These are phyloP conservation scores for Lepisosteus osseus DNA, from an alignment of 2,113 vertebrate genomes.

Conservation along the genomic window DNA sequence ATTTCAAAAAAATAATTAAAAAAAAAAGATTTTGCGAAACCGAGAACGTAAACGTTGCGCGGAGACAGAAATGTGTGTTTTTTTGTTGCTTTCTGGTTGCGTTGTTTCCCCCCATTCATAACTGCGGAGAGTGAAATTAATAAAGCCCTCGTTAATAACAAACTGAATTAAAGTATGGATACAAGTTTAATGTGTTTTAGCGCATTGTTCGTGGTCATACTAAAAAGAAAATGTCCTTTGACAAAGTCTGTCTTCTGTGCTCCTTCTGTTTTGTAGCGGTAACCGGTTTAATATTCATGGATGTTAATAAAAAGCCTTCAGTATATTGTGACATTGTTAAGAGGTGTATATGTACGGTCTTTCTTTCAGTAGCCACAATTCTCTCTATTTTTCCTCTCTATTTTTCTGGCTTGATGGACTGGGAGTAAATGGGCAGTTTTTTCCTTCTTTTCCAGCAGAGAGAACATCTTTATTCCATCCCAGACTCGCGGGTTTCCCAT, in stretches of 20 bases:
- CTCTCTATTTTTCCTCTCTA: slow-evolving; percentile 72
- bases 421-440: slow-evolving; percentile 80
- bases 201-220: slow-evolving; percentile 31
- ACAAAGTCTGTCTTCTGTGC: slow-evolving; percentile 68
- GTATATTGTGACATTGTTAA: slow-evolving; percentile 86
- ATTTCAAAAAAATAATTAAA: too few species aligned
- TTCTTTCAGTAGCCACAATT: slow-evolving; percentile 74
- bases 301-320: slow-evolving; percentile 82
- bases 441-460: slow-evolving; percentile 72
- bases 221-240: slow-evolving; percentile 43
- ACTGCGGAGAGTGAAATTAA: slow-evolving; percentile 1
- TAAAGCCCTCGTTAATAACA: slow-evolving; percentile 18
- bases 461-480: slow-evolving; percentile 95
- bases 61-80: too few species aligned
- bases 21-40: too few species aligned
- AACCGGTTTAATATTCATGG: slow-evolving; percentile 96
- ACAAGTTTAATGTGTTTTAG: slow-evolving; percentile 40
- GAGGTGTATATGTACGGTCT: slow-evolving; percentile 76
- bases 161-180: slow-evolving; percentile 31
- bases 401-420: slow-evolving; percentile 86
- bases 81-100: too few species aligned
- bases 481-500: slow-evolving; percentile 74
- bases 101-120: too few species aligned
- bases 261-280: slow-evolving; percentile 56
- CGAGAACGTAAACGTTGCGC: too few species aligned